Evolutionary conservation across 2,113 vertebrate species (phyloP), one percentile per base, ranked within the genome.

Genomic region (Agapornis roseicollis): DNA sequence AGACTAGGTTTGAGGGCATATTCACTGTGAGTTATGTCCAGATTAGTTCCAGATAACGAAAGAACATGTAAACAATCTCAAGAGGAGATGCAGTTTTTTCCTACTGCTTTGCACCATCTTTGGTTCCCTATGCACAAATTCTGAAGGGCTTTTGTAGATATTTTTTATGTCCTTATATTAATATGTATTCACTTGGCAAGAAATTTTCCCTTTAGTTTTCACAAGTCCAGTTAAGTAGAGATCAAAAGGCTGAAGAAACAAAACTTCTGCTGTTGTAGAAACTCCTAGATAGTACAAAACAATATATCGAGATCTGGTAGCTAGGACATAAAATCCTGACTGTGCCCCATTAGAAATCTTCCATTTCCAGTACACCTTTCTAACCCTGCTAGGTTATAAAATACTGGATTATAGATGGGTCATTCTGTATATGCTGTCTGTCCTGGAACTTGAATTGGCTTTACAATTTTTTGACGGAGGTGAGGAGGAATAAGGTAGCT

Each of bases 261-360:
- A 80, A 88, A 64, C 24, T 65, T 92, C 25, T 78, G 27, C 37
- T 29, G 10, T 60, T 80, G 23, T 35, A 73, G 60, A 93, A 86
- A 73, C 27, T 16, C 56, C 60, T 73, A 29, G 66, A 89, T 72
- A 65, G 47, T 56, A 35, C 19, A 65, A 65, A 88, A 7, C 8
- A 33, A 19, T 37, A 31, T n/a, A 47, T 27, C 41, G 41, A 47
- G 58, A 68, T 31, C 42, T 73, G 29, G 63, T 76, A 61, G 37
- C 28, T 91, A 35, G 78, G 60, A 73, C 2, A 1, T 70, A 52
- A 92, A 73, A 16, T 6, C 20, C 60, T 0, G 0, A 13, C 50
- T 56, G 56, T 71, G 13, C 6, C 19, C 49, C 31, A 15, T 92
- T 74, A 86, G 68, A 74, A 93, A 55, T 29, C 39, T 50, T 90